Conservation (phyloP, 2,113 vertebrate genomes). For the Patagioenas fasciata region DNA sequence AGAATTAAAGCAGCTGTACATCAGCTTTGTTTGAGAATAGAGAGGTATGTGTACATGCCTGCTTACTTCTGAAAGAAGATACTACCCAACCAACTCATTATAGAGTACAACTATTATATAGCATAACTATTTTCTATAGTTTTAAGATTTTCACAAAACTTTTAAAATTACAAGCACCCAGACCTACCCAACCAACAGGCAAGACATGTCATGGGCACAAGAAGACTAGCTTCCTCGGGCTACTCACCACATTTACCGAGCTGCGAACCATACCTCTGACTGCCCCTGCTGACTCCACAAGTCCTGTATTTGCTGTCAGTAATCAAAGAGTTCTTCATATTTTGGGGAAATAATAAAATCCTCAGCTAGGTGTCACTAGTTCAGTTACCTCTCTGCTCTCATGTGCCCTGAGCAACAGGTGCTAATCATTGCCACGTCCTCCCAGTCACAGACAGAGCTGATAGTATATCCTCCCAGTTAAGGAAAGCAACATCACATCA, state of each 20-base stretch:
- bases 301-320: not conserved
- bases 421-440: not conserved
- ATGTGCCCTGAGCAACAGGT: not conserved
- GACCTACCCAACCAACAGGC: not conserved
- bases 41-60: constrained; percentile 78
- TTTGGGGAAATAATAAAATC: not conserved
- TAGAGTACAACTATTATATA: not conserved
- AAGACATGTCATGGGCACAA: not conserved
- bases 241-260: not conserved
- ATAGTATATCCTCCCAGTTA: not conserved
- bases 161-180: not conserved
- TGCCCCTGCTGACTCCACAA: not conserved
- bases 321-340: not conserved
- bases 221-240: not conserved
- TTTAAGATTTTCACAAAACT: not conserved
- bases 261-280: not conserved
- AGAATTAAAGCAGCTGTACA: constrained; percentile 88
- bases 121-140: not conserved
- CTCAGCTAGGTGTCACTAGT: not conserved
- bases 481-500: not conserved
- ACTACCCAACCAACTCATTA: not conserved
- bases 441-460: not conserved
- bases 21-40: constrained; percentile 88
- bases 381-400: not conserved
- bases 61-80: not conserved